phyloP scores from a whole-genome alignment of 2,113 vertebrate genomes.

The Gopherus evgoodei region DNA sequence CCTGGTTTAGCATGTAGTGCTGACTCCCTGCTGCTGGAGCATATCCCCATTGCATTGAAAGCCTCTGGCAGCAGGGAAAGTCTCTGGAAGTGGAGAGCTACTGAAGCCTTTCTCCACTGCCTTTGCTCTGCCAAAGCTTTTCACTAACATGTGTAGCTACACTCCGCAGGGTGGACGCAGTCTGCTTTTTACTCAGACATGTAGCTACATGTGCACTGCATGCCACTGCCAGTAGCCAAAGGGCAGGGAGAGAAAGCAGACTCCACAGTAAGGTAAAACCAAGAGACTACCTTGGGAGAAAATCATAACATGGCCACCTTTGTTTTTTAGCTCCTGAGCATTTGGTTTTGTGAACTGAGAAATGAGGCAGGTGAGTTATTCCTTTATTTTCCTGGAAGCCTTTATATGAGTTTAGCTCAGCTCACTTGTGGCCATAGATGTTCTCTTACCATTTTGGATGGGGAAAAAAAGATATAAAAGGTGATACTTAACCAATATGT shows the following conservation, averaged over 20 bases:
- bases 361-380: background rate
- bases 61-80: background rate
- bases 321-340: background rate
- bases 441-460: background rate
- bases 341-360: background rate
- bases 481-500: constrained; percentile 42
- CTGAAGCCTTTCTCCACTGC: background rate
- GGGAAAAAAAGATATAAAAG: constrained; percentile 32
- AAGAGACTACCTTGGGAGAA: background rate
- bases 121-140: background rate
- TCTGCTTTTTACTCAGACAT: background rate
- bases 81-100: background rate
- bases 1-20: background rate
- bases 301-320: background rate
- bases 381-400: background rate
- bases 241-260: background rate
- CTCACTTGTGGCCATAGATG: constrained; percentile 33
- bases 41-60: background rate
- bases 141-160: background rate
- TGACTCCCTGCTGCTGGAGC: background rate
- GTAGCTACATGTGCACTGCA: no score
- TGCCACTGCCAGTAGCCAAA: background rate
- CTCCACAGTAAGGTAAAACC: background rate
- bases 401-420: background rate
- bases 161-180: background rate